A percentile compares a stretch with the other conserved stretches of the same genome.
phyloP scores from a whole-genome alignment of 2,113 vertebrate genomes.

The Leptodactylus fuscus region DNA sequence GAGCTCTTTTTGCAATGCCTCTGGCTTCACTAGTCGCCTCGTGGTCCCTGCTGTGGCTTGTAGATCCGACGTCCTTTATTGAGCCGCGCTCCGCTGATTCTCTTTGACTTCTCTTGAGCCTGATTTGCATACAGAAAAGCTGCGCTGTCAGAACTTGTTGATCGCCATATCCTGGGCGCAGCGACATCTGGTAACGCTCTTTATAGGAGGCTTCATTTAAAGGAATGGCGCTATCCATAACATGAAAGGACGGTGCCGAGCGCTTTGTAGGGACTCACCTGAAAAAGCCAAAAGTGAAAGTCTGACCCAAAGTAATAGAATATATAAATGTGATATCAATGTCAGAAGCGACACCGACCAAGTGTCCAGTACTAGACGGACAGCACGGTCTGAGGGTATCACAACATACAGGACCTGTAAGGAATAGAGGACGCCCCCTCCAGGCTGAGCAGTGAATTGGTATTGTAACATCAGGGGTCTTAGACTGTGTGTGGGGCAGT shows the following conservation, averaged over 20 bases:
- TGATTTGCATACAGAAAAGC: slow-evolving; percentile 33
- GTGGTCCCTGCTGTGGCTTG: slow-evolving; percentile 27
- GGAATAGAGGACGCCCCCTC: too few relatives aligned
- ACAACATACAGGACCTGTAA: too few relatives aligned
- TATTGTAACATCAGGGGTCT: too few relatives aligned
- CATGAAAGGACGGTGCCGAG: not conserved
- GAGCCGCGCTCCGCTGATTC: slow-evolving; percentile 19
- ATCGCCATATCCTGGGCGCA: not conserved
- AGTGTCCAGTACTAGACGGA: too few relatives aligned
- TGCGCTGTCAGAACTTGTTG: slow-evolving; percentile 25
- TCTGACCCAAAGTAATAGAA: not conserved
- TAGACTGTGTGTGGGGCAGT: too few relatives aligned
- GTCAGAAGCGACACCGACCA: too few relatives aligned
- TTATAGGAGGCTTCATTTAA: not conserved
- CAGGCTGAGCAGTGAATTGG: too few relatives aligned
- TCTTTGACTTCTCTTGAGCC: slow-evolving; percentile 38
- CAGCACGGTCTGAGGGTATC: too few relatives aligned
- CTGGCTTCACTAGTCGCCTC: slow-evolving; percentile 22
- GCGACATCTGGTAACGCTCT: slow-evolving; percentile 4
- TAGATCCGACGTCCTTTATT: slow-evolving; percentile 31
- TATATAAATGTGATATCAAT: not conserved
- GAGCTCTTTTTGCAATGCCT: slow-evolving; percentile 23
- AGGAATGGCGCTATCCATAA: not conserved
- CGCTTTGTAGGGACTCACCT: not conserved
- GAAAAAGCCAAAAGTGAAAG: not conserved